Evolutionary conservation across 2,113 vertebrate species (phyloP), one percentile per base, ranked within the genome.

Genomic region (Corydoras sp.): DNA sequence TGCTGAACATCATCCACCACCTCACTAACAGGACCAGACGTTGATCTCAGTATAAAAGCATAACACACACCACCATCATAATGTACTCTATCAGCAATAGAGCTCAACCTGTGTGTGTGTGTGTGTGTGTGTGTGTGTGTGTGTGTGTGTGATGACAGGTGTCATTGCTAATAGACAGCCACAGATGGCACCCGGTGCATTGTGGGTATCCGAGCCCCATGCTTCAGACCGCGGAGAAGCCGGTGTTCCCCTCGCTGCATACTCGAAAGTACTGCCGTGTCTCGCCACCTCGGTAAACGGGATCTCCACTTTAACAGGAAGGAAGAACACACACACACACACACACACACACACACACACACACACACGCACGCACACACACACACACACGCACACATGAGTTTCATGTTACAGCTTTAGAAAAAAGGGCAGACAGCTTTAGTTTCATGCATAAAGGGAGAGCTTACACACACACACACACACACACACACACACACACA

Each of bases 291-390:
- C 50, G 67, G 66, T 68, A 29, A 68, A 68, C 2, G 15, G 67
- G 67, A 69, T 56, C 12, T 7, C 12, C 12, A n/a, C 67, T 59
- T 56, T 56, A 24, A 50, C 65, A 74, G 60, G 73, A 68, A 74
- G 59, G 73, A 69, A 68, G 59, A 60, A 51, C n/a, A 62, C 73
- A 53, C 30, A 70, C 61, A 70, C 18, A 9, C 53, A 58, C 53
- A 24, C 62, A 32, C 43, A 48, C 43, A 12, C 69, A 29, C 67
- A 49, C 65, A 68, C 65, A 58, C 65, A 58, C 54, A 72, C 32
- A 65, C 62, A 30, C 30, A 58, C 15, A 43, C 35, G 7, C 35
- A n/a, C 54, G 15, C 54, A n/a, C 54, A 56, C 54, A 56, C 54
- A 56, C 54, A 56, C 54, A 56, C 54, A 56, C 54, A 56, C 54